phyloP scores from a whole-genome alignment of 2,888 invertebrate species.

The Drosophila austrosaltans region DNA sequence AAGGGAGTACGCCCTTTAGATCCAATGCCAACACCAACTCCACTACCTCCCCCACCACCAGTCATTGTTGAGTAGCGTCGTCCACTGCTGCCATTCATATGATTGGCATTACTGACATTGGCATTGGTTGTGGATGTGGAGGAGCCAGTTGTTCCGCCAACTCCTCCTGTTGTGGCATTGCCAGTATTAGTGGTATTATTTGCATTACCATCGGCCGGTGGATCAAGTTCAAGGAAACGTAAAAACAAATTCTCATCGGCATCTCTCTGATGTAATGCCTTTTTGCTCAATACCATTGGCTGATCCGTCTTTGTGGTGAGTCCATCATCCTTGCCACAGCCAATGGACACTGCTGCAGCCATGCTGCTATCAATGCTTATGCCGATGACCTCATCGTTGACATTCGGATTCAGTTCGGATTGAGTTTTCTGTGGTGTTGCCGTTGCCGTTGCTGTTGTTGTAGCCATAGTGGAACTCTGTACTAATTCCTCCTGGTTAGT shows the following conservation, averaged over 20 bases:
- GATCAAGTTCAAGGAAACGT: slow-evolving; percentile 92
- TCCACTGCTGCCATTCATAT: slow-evolving; percentile 69
- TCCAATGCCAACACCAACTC: slow-evolving; percentile 44
- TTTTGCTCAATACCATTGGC: slow-evolving; percentile 84
- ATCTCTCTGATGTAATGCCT: slow-evolving; percentile 86
- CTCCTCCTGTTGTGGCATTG: slow-evolving; percentile 6
- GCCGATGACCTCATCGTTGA: slow-evolving; percentile 75
- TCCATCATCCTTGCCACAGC: slow-evolving; percentile 28
- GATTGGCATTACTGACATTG: slow-evolving; percentile 85
- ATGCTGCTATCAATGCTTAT: slow-evolving; percentile 81
- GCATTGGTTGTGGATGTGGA: slow-evolving; percentile 38
- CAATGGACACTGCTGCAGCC: not conserved
- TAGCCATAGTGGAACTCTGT: too few relatives aligned
- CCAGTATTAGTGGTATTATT: slow-evolving; percentile 48
- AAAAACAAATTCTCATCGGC: slow-evolving; percentile 90
- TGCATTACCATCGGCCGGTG: slow-evolving; percentile 85
- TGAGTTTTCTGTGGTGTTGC: slow-evolving; percentile 10
- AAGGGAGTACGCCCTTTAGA: slow-evolving; percentile 90
- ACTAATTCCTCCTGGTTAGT: slow-evolving; percentile 25
- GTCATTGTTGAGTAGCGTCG: slow-evolving; percentile 58
- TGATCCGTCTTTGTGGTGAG: slow-evolving; percentile 44
- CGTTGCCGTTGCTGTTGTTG: slow-evolving; percentile 1
- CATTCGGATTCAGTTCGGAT: not conserved
- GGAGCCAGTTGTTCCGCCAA: not conserved
- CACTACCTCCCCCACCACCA: slow-evolving; percentile 82